Base-by-base conservation (phyloP, 1,140 invertebrate species). In the Drosophila pandora region DNA sequence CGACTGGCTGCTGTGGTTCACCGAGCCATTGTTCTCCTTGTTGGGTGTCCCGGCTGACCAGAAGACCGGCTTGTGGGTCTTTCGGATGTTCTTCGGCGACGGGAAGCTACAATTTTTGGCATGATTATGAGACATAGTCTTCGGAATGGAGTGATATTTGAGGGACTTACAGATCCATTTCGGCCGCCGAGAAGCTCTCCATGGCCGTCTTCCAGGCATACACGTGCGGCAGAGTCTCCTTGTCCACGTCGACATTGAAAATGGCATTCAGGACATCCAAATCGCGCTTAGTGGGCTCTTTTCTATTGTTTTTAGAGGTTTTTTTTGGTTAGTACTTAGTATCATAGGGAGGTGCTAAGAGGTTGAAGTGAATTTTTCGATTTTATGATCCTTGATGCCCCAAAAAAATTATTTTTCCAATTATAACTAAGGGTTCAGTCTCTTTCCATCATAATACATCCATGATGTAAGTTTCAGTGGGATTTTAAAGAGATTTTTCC, bases 191-290 rank as follows among this genome's bases (percentile, higher is more conserved):
- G 75, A 94, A 94, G 4, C 93, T 91, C 8, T 93, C 91, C 6
- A 95, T 92, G 2, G 92, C 93, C 76, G 95, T 93, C 67, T 93
- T 92, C 95, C 95, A 96, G 41, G 93, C 93, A 84, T 94, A 94
- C 64, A 96, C 93, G 79, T 93, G 93, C n/a, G 95, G 95, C 91
- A 94, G 95, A 63, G 93, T 87, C 22, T 93, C 91, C 23, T 93
- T 79, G 28, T 92, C 91, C 47, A 96, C 90, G 7, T 92, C 28
- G 54, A 92, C 88, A 62, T 93, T 77, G 30, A 92, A 78, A 59
- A 96, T 83, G 5, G 95, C 95, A 77, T 95, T 95, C 61, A 93
- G 94, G 47, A 96, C 95, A 34, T 95, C 93, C 59, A 94, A 92
- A 91, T 96, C 96, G 55, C 94, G 93, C 87, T 95, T 96, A 0